Evolutionary conservation across 2,888 invertebrate genomes (phyloP).

Genomic region (Cinara cedri): DNA sequence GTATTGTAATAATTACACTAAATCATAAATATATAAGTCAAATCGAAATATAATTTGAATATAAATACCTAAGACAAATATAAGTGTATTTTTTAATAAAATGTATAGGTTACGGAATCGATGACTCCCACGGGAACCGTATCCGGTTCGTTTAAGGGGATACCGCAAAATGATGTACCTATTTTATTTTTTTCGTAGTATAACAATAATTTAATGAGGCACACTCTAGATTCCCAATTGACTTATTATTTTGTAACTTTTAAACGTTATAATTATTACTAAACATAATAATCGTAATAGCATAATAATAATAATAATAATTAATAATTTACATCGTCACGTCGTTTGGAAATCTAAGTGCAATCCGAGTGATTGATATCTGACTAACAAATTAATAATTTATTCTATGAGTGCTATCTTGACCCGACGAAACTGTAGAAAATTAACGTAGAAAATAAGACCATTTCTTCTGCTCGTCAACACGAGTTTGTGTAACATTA

Average conservation of each 20-base stretch:
- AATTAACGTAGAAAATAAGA: neutral
- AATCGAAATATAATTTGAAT: too few relatives aligned
- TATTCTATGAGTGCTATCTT: neutral
- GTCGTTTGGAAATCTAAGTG: constrained; percentile 15
- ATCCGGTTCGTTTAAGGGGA: too few relatives aligned
- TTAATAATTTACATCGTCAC: neutral
- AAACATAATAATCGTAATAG: neutral
- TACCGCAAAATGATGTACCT: too few relatives aligned
- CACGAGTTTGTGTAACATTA: neutral
- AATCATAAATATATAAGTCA: too few relatives aligned
- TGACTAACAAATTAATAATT: constrained; percentile 9
- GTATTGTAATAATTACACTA: too few relatives aligned
- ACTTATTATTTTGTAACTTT: constrained; percentile 14
- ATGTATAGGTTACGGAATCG: too few relatives aligned
- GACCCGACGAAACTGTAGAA: neutral
- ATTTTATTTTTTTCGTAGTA: too few relatives aligned
- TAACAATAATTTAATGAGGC: too few relatives aligned
- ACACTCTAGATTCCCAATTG: neutral
- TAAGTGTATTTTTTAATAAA: too few relatives aligned
- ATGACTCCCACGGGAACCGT: too few relatives aligned
- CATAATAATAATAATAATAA: constrained; percentile 13
- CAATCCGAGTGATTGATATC: constrained; percentile 8
- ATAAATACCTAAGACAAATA: too few relatives aligned
- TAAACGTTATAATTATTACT: constrained; percentile 23
- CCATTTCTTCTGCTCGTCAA: neutral